Conservation (phyloP, 2,888 invertebrate species). For the Lysandra bellargus region DNA sequence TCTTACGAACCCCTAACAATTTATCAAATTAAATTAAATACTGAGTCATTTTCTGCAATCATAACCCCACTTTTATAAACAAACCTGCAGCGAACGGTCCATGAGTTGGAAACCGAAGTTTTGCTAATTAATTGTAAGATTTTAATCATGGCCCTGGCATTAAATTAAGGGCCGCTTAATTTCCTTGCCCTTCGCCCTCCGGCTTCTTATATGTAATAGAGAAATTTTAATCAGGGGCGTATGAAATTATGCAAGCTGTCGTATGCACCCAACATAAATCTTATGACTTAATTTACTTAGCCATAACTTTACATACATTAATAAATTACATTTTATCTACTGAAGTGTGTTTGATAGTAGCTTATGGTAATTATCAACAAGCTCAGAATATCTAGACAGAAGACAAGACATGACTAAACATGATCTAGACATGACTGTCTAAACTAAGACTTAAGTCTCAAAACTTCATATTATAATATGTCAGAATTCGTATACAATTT, state of each 20-base stretch:
- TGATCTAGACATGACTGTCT: not conserved
- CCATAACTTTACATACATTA: constrained; percentile 28
- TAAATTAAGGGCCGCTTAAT: constrained; percentile 78
- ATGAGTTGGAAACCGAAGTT: constrained; percentile 57
- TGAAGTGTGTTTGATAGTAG: not conserved
- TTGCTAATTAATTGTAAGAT: constrained; percentile 76
- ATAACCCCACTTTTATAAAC: constrained; percentile 2
- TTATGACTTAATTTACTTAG: constrained; percentile 26
- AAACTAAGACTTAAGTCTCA: not conserved
- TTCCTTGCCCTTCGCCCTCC: constrained; percentile 69
- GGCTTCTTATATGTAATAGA: constrained; percentile 74
- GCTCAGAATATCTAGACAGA: not conserved
- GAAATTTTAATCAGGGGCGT: constrained; percentile 79
- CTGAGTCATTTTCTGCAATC: not conserved
- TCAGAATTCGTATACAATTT: not conserved
- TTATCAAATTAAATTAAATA: constrained; percentile 2
- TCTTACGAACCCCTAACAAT: not conserved
- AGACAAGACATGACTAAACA: not conserved
- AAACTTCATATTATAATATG: too few relatives aligned
- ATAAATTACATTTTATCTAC: constrained; percentile 20
- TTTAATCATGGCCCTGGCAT: constrained; percentile 76
- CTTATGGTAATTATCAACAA: not conserved
- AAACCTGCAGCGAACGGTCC: constrained; percentile 53
- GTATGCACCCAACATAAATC: constrained; percentile 77
- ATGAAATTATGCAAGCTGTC: constrained; percentile 77